A percentile compares a stretch with the other conserved stretches of the same genome.
These are phyloP conservation scores for Semaprochilodus insignis DNA, from an alignment of 2,797 vertebrate species.

Conservation along the genomic window DNA sequence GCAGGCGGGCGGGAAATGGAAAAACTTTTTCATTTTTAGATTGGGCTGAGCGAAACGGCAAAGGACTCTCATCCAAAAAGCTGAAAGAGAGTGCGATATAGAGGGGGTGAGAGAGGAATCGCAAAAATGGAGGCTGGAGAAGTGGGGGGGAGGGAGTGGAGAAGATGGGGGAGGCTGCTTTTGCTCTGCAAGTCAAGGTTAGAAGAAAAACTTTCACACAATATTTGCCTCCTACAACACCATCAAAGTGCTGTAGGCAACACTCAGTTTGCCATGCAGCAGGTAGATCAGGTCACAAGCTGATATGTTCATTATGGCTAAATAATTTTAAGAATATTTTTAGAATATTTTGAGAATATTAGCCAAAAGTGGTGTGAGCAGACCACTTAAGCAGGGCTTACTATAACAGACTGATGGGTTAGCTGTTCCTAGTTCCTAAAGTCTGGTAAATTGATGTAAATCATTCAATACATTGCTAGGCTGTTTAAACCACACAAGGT, in stretches of 20 bases:
- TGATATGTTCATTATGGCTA: no score
- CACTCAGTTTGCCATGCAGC: no score
- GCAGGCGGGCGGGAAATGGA: constrained; percentile 1
- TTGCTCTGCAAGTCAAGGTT: not conserved
- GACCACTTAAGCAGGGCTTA: no score
- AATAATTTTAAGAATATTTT: no score
- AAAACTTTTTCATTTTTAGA: constrained; percentile 10
- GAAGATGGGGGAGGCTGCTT: not conserved
- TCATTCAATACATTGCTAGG: no score
- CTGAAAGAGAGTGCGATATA: not conserved
- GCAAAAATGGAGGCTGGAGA: not conserved
- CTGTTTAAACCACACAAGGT: no score
- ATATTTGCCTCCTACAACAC: not conserved
- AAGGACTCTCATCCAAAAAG: not conserved
- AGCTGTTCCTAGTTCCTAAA: no score
- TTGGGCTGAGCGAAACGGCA: not conserved
- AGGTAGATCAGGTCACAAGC: no score
- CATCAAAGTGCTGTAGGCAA: not conserved
- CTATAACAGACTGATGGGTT: no score
- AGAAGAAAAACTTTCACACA: not conserved
- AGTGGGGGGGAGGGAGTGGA: not conserved
- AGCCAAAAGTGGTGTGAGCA: no score
- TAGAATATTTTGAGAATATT: no score
- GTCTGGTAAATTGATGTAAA: no score
- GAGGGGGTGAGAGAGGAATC: not conserved